Percentiles rank a stretch among this genome's conserved stretches.
These are phyloP conservation scores for Megalops cyprinoides DNA, from an alignment of 2,797 vertebrate species.

Conservation along the genomic window DNA sequence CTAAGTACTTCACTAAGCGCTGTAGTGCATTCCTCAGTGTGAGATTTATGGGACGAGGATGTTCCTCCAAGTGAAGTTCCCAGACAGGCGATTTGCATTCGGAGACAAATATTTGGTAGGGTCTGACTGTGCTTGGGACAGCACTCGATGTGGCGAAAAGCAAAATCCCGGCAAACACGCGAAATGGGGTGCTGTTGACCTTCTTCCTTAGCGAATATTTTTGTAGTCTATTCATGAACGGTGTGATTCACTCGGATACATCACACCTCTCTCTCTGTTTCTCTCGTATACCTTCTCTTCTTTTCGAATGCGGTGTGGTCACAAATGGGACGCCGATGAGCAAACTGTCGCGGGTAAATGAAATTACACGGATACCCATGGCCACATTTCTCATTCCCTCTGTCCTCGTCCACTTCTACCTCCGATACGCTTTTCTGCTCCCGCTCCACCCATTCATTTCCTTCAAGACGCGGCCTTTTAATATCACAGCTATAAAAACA, in stretches of 20 bases:
- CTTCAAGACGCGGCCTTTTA: background rate
- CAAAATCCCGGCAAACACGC: too few relatives aligned
- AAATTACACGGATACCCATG: background rate
- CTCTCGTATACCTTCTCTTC: too few relatives aligned
- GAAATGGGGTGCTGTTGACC: too few relatives aligned
- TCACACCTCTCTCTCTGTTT: background rate
- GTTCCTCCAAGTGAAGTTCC: constrained; percentile 15
- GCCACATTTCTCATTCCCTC: background rate
- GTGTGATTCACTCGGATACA: background rate
- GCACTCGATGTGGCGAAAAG: too few relatives aligned
- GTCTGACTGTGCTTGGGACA: constrained; percentile 16
- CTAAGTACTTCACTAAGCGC: constrained; percentile 6
- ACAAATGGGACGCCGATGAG: background rate
- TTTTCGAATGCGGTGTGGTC: too few relatives aligned
- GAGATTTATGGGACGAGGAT: constrained; percentile 28
- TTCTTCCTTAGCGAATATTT: too few relatives aligned
- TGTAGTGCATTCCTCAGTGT: constrained; percentile 15
- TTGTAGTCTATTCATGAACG: background rate
- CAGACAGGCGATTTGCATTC: constrained; percentile 12
- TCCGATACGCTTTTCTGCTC: background rate
- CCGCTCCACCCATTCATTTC: background rate
- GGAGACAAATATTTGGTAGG: constrained; percentile 13
- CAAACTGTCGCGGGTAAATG: background rate
- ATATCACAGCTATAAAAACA: background rate
- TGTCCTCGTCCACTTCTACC: too few relatives aligned